Conservation (phyloP, 92 coral and sea anemone species). For the Palythoa heliodiscus region DNA sequence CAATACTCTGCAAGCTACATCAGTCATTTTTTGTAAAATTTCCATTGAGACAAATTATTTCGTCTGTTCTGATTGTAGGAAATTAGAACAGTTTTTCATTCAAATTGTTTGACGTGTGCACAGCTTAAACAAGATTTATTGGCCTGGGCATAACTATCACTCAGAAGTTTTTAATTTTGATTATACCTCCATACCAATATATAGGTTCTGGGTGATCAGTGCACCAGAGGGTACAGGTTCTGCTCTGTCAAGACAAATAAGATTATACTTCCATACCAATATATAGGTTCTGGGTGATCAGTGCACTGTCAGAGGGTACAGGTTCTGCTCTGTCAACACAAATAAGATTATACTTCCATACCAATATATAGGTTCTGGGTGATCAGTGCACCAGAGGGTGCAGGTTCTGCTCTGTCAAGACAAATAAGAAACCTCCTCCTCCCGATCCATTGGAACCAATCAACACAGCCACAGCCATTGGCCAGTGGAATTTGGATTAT, state of each 20-base stretch:
- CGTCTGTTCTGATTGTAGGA: too few species aligned
- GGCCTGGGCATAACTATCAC: too few species aligned
- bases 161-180: background rate
- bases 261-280: background rate
- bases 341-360: constrained; percentile 50
- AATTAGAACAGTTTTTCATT: too few species aligned
- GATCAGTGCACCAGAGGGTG: constrained; percentile 99
- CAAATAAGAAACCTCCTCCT: constrained; percentile 94
- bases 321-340: constrained; percentile 96
- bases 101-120: too few species aligned
- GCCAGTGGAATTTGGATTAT: constrained; percentile 91
- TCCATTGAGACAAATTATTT: too few species aligned
- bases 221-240: constrained; percentile 96
- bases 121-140: too few species aligned
- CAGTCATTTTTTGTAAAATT: too few species aligned
- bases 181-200: background rate
- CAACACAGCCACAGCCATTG: constrained; percentile 93
- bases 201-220: constrained; percentile 97
- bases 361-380: constrained; percentile 80
- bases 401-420: constrained; percentile 95
- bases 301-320: constrained; percentile 96
- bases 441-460: constrained; percentile 95
- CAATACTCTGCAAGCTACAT: too few species aligned
- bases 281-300: constrained; percentile 95
- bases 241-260: constrained; percentile 98